A percentile compares a stretch with the other conserved stretches of the same genome.
Conservation (phyloP, 2,888 invertebrate genomes). For the Toxonevra muliebris region DNA sequence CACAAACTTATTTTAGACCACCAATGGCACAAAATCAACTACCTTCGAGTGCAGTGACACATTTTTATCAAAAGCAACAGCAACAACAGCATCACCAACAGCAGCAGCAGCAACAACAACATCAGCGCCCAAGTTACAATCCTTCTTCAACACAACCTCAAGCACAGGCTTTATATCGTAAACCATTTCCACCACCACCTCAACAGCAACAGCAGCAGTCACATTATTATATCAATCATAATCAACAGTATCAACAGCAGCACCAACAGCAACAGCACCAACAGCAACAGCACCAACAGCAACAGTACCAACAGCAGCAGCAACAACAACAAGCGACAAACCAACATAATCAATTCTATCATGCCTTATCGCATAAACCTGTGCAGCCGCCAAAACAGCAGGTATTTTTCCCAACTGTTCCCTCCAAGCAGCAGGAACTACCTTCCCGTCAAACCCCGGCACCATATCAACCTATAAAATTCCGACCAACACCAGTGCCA, state of each 20-base stretch:
- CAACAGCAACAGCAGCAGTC: slow-evolving; percentile 48
- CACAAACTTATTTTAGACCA: slow-evolving; percentile 44
- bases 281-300: slow-evolving; percentile 36
- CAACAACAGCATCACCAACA: slow-evolving; percentile 10
- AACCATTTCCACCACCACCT: slow-evolving; percentile 17
- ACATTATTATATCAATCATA: slow-evolving; percentile 45
- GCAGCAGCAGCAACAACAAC: slow-evolving; percentile 27
- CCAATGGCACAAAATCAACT: slow-evolving; percentile 17
- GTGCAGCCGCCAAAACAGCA: slow-evolving; percentile 42
- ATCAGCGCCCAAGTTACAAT: slow-evolving; percentile 36
- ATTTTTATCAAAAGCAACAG: slow-evolving; percentile 10
- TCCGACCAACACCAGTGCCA: slow-evolving; percentile 56
- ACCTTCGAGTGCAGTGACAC: slow-evolving; percentile 9
- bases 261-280: slow-evolving; percentile 33
- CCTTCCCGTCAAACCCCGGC: slow-evolving; percentile 43
- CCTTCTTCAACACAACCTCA: slow-evolving; percentile 40
- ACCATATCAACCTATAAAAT: slow-evolving; percentile 61
- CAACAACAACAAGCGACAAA: slow-evolving; percentile 22
- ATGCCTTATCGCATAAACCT: slow-evolving; percentile 28
- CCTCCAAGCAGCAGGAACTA: slow-evolving; percentile 49
- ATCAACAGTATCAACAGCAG: slow-evolving; percentile 23
- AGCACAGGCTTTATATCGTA: slow-evolving; percentile 32
- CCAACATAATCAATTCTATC: slow-evolving; percentile 36
- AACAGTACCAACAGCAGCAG: slow-evolving; percentile 37
- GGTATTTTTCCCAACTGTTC: slow-evolving; percentile 54